A percentile compares a stretch with the other conserved stretches of the same genome.
Conservation (phyloP, 1,140 invertebrate genomes). For the Mya arenaria region DNA sequence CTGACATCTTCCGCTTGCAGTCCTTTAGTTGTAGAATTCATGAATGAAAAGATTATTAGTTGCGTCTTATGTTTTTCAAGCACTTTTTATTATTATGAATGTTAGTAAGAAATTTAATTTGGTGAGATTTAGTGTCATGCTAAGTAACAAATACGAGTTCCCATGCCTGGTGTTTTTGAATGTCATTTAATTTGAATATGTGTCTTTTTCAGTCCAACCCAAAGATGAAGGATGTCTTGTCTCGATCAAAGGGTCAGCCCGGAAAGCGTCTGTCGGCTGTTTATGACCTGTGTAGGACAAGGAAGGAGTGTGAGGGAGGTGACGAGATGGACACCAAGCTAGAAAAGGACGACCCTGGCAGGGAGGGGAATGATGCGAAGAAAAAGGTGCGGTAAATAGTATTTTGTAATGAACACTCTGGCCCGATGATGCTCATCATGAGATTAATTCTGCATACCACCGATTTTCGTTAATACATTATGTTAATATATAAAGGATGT, state of each 20-base stretch:
- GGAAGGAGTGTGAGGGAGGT: conserved; percentile 99
- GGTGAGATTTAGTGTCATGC: neutral
- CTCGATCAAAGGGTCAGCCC: conserved; percentile 98
- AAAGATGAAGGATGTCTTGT: conserved; percentile 98
- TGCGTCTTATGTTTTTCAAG: neutral
- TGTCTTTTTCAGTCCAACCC: conserved; percentile 88
- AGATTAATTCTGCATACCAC: neutral
- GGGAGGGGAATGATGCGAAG: conserved; percentile 56
- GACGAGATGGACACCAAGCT: conserved; percentile 93
- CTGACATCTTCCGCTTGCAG: too few relatives aligned
- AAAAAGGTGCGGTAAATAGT: conserved; percentile 62
- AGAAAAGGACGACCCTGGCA: conserved; percentile 62
- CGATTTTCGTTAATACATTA: neutral
- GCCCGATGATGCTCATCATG: neutral
- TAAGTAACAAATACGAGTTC: neutral
- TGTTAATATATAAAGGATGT: neutral
- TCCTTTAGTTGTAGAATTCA: neutral
- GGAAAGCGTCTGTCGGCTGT: conserved; percentile 96
- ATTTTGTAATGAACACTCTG: neutral
- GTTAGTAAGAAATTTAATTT: too few relatives aligned
- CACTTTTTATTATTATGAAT: neutral
- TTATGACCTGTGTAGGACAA: conserved; percentile 99
- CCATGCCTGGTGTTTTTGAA: neutral
- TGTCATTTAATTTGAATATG: neutral
- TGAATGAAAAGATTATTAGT: neutral